Evolutionary conservation across 2,797 vertebrate species (phyloP), one percentile per base, ranked within the genome.

Genomic region (Morelia viridis): DNA sequence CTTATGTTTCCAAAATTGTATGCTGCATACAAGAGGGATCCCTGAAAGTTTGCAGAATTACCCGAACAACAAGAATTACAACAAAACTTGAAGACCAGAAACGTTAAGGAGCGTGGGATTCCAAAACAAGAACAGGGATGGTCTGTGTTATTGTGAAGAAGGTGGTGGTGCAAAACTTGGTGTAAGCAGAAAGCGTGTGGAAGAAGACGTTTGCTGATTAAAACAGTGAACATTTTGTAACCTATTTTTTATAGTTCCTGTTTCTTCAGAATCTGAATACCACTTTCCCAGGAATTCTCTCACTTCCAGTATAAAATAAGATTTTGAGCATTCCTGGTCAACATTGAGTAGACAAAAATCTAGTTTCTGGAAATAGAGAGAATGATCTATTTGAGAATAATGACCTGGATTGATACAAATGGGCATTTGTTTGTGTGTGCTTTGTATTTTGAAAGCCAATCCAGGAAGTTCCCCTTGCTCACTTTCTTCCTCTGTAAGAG

Each of bases 361-460:
- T 24, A 76, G 71, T 22, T 76, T 35, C 35, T 76, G 19, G 31
- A 76, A 41, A 76, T 31, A 22, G 41, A 41, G 71, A 41, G 71
- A 80, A 80, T 11, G 35, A 80, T 80, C 41, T 19, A 41, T 10
- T 22, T 76, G 71, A 76, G 7, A 41, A 22, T 41, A 76, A 76
- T 46, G 71, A 76, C 10, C 19, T 24, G 35, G 71, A 41, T 35
- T 80, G 71, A 80, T 80, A 46, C 19, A 24, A 76, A 41, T 8
- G 22, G 19, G 71, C 71, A 80, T 24, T 96, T 97, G 92, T 94
- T 96, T 93, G 93, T 93, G 0, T 90, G 35, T 91, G 58, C 94
- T 80, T 76, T 91, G 91, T 93, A 96, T 96, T 95, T 94, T 95
- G 95, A 94, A 94, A 96, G 92, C 91, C 85, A 96, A 93, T 93